These are phyloP conservation scores for Drosophila limbata DNA, from an alignment of 2,888 invertebrate genomes.

Conservation along the genomic window DNA sequence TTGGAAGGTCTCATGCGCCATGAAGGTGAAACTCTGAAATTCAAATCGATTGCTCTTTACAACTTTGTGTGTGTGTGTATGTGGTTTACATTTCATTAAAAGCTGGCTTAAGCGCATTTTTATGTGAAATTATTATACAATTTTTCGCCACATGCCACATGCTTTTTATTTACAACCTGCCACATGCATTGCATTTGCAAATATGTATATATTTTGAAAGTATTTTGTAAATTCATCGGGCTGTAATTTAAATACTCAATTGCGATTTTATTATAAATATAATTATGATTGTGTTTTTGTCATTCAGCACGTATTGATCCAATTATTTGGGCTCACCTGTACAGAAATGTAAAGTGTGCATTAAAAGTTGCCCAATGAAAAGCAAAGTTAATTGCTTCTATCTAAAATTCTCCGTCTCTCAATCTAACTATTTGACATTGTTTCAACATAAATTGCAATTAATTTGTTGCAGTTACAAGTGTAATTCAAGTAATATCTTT, in stretches of 20 bases:
- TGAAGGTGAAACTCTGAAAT: slow-evolving; percentile 72
- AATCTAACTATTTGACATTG: slow-evolving; percentile 5
- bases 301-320: slow-evolving; percentile 43
- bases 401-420: slow-evolving; percentile 20
- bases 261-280: slow-evolving; percentile 6
- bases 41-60: slow-evolving; percentile 51
- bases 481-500: slow-evolving; percentile 4
- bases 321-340: not conserved
- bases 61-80: slow-evolving; percentile 17
- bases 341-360: slow-evolving; percentile 18
- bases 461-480: slow-evolving; percentile 5
- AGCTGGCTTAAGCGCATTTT: slow-evolving; percentile 71
- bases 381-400: slow-evolving; percentile 22
- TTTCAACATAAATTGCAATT: slow-evolving; percentile 19
- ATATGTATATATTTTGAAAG: slow-evolving; percentile 70
- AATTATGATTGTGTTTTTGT: slow-evolving; percentile 10
- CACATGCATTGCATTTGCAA: slow-evolving; percentile 42
- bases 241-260: slow-evolving; percentile 46
- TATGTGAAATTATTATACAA: slow-evolving; percentile 74
- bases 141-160: slow-evolving; percentile 32
- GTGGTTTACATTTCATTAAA: slow-evolving; percentile 73
- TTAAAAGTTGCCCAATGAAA: slow-evolving; percentile 31
- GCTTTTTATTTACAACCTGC: not conserved
- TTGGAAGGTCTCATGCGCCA: slow-evolving; percentile 72
- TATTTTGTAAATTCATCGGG: slow-evolving; percentile 57